Evolutionary conservation across 2,888 invertebrate species (phyloP), one percentile per base, ranked within the genome.

Genomic region (Eremobia ochroleuca): DNA sequence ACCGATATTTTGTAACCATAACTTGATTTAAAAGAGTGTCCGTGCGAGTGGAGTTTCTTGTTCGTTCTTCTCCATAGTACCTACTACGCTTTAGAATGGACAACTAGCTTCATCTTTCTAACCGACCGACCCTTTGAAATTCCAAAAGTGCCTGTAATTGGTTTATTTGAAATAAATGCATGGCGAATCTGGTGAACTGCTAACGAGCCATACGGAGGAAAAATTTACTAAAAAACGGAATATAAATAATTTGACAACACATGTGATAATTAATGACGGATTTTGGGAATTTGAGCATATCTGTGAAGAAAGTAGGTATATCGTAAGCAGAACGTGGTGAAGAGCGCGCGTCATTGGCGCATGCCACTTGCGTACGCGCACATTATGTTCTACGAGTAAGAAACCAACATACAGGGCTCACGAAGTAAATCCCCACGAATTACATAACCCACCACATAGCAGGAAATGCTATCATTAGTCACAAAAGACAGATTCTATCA

Each of bases 381-480:
- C 34, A 18, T 25, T 58, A 59, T n/a, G 28, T 21, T 73, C 8
- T 43, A n/a, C n/a, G n/a, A n/a, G n/a, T n/a, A 43, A 43, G 40
- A 58, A 58, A 40, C 40, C 43, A 31, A 28, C 21, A 46, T 46
- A 34, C 9, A 72, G n/a, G 31, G 13, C 55, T 21, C n/a, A 28
- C n/a, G 9, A n/a, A 55, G 34, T 73, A 43, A 70, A 55, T 73
- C 9, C 72, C 15, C 15, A 21, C 13, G 21, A 5, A 72, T 34
- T n/a, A 55, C 34, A 58, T 58, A 31, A 72, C 58, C 28, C 31
- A 31, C 58, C 43, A 49, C 18, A 5, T 18, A 25, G 4, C 43
- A 73, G 73, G 43, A 34, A 59, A 74, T 72, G 72, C 2, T 46
- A 25, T 21, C 11, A 28, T 25, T 21, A 43, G 21, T 40, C 71